Evolutionary conservation across 2,888 invertebrate species (phyloP).

Genomic region (Eristalis arbustorum): DNA sequence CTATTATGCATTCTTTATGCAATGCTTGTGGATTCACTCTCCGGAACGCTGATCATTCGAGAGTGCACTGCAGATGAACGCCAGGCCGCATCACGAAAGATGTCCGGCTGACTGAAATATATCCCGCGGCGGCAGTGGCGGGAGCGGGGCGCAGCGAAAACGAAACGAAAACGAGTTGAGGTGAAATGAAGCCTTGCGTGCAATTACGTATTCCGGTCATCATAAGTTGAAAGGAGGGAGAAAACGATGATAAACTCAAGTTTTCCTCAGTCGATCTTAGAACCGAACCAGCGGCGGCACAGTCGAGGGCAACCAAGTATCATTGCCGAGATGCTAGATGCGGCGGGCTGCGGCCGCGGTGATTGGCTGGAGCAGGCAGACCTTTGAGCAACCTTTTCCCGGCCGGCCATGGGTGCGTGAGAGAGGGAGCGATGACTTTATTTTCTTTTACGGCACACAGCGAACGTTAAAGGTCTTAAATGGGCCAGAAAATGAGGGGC

Average conservation of each 20-base stretch:
- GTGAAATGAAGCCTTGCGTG: conserved; percentile 59
- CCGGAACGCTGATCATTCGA: conserved; percentile 59
- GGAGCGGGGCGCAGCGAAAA: conserved; percentile 31
- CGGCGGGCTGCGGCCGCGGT: conserved; percentile 7
- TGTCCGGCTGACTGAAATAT: conserved; percentile 50
- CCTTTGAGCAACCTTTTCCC: conserved; percentile 37
- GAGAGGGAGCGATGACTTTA: neutral
- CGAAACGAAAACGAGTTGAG: conserved; percentile 46
- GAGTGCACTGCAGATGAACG: conserved; percentile 43
- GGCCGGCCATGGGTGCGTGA: neutral
- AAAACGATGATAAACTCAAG: conserved; percentile 47
- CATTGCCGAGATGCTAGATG: neutral
- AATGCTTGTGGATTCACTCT: conserved; percentile 60
- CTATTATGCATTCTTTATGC: conserved; percentile 68
- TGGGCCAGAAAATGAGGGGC: conserved; percentile 54
- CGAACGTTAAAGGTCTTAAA: conserved; percentile 31
- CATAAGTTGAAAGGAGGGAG: conserved; percentile 39
- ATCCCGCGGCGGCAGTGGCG: conserved; percentile 3
- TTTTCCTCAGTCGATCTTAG: neutral
- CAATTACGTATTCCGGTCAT: conserved; percentile 69
- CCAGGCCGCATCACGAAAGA: conserved; percentile 53
- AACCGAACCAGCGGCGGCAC: neutral
- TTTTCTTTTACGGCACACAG: conserved; percentile 1
- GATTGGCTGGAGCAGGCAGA: conserved; percentile 41
- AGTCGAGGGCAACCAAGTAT: neutral